A percentile compares a stretch with the other conserved stretches of the same genome.
Conservation (phyloP, 2,888 invertebrate species). For the Monochamus alternatus region DNA sequence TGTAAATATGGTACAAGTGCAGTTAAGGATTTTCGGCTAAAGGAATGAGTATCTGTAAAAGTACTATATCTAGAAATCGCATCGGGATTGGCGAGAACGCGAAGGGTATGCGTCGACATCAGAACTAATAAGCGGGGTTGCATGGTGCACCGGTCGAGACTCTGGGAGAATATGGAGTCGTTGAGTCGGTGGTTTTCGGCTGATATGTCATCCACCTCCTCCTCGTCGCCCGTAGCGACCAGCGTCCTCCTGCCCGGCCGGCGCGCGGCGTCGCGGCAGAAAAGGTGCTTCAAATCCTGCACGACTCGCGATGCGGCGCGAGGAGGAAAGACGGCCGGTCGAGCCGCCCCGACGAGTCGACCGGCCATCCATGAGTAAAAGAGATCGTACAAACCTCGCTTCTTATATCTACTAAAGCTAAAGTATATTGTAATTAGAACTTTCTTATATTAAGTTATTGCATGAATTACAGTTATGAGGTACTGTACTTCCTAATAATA, state of each 20-base stretch:
- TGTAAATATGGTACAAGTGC: neutral
- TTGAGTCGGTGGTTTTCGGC: conserved; percentile 62
- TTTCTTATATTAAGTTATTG: conserved; percentile 73
- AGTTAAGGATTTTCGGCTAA: conserved; percentile 37
- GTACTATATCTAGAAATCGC: conserved; percentile 44
- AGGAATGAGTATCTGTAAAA: conserved; percentile 43
- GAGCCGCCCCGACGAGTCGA: conserved; percentile 59
- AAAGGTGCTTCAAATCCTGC: conserved; percentile 18
- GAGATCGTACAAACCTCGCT: conserved; percentile 69
- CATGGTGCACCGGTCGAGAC: conserved; percentile 58
- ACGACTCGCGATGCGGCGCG: conserved; percentile 51
- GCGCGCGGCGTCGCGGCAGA: conserved; percentile 24
- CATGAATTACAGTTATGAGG: conserved; percentile 74
- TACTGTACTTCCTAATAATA: conserved; percentile 73
- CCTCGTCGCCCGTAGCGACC: conserved; percentile 44
- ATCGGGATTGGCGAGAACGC: conserved; percentile 22
- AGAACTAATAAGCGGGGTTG: conserved; percentile 58
- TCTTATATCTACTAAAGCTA: conserved; percentile 71
- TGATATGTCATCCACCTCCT: conserved; percentile 67
- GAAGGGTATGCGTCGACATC: conserved; percentile 44
- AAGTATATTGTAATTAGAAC: conserved; percentile 72
- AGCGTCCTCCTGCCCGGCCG: conserved; percentile 24
- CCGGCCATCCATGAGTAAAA: conserved; percentile 62
- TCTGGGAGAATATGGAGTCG: conserved; percentile 54
- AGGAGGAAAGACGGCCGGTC: conserved; percentile 60